phyloP scores from a whole-genome alignment of 2,113 vertebrate species.

The Percopsis transmontana region DNA sequence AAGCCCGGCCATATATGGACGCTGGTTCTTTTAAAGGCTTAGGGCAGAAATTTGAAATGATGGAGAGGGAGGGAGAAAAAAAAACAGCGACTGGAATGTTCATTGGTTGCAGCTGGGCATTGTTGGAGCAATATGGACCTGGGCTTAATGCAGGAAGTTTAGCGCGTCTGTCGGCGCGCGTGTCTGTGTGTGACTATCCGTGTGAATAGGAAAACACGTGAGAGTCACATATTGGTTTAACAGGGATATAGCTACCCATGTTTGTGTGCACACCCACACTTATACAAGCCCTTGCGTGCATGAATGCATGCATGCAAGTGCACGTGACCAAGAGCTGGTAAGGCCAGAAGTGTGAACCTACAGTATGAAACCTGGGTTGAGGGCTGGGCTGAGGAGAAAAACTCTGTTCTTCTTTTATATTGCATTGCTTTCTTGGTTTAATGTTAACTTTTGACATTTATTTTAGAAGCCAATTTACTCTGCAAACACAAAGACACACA shows the following conservation, averaged over 20 bases:
- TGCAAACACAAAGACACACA: not conserved
- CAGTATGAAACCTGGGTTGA: slow-evolving; percentile 12
- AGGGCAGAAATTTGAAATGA: slow-evolving; percentile 73
- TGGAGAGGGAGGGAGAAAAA: slow-evolving; percentile 45
- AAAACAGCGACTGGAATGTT: slow-evolving; percentile 69
- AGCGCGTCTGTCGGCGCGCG: slow-evolving; percentile 30
- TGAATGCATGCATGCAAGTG: slow-evolving; percentile 29
- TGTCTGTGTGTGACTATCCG: not conserved
- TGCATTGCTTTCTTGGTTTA: no score
- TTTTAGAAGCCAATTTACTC: slow-evolving; percentile 3
- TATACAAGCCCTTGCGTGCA: not conserved
- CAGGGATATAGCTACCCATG: slow-evolving; percentile 44
- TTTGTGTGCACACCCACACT: slow-evolving; percentile 26
- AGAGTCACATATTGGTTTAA: slow-evolving; percentile 54
- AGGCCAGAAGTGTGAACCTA: slow-evolving; percentile 37
- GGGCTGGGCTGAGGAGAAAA: slow-evolving; percentile 2
- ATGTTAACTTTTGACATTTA: not conserved
- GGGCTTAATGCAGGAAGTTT: slow-evolving; percentile 71
- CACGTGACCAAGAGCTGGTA: slow-evolving; percentile 47
- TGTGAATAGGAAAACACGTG: slow-evolving; percentile 37
- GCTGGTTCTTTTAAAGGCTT: slow-evolving; percentile 72
- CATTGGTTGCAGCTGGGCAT: slow-evolving; percentile 79
- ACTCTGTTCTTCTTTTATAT: no score
- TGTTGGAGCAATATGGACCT: slow-evolving; percentile 66
- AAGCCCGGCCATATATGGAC: slow-evolving; percentile 67